Evolutionary conservation across 2,888 invertebrate species (phyloP), one percentile per base, ranked within the genome.

Genomic region (Watsonalla cultraria): DNA sequence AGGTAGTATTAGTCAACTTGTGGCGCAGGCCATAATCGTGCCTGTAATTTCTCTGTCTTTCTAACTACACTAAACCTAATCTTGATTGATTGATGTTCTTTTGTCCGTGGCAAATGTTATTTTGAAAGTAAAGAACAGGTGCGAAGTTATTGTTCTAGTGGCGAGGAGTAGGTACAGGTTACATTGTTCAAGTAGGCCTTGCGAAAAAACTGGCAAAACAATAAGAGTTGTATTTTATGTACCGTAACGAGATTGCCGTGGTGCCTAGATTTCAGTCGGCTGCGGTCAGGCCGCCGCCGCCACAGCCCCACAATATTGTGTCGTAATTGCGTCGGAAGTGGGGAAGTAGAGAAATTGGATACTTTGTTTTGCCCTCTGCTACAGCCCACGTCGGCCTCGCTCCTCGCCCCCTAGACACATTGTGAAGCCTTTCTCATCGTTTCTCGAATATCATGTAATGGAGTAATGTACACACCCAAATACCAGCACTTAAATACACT

Each of bases 321-420:
- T 79, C 78, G 85, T 87, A 85, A 88, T 87, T 84, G 81, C 84
- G 74, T 86, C 85, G 85, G 85, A 87, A 85, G 82, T 86, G 85
- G 86, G 86, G 86, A 82, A 80, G 80, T 82, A 78, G 79, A 79
- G 86, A 83, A 86, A 88, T 84, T 86, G 75, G 86, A 86, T 85
- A 85, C 84, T 84, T 84, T 81, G 84, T 84, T 76, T 84, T 81
- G 72, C 65, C 70, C 73, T 75, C 66, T 74, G 74, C 76, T 68
- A 70, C 76, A 68, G 74, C 76, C 78, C 70, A 62, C 59, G 65
- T 65, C 64, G 69, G 65, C 59, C 63, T 62, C 65, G 56, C 66
- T 64, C 68, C 65, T 61, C 68, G 71, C 70, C 65, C 67, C 62
- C 58, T 64, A 67, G 69, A 69, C 68, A 66, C 66, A 65, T 63